Evolutionary conservation across 1,140 invertebrate genomes (phyloP), one percentile per base, ranked within the genome.

Genomic region (Halyomorpha halys): DNA sequence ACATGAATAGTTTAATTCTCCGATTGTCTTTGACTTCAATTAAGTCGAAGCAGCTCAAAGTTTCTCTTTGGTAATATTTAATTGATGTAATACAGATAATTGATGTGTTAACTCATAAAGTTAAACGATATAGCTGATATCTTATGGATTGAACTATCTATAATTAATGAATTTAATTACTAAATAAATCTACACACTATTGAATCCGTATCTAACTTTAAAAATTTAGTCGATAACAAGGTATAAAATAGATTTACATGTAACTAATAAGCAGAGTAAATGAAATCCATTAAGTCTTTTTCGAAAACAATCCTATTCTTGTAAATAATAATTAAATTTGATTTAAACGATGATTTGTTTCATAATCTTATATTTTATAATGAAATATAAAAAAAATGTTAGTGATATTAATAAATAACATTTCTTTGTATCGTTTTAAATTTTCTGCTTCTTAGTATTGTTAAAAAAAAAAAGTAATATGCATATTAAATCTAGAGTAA

Each of bases 181-280:
- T 27, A 23, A 59, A n/a, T 21, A n/a, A 25, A 59, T 23, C 23
- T 59, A 59, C 54, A 34, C 16, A 59, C 19, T 49, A 49, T 19
- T 49, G 47, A 49, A n/a, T 49, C 47, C n/a, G 54, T 27, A 59
- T 59, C 23, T 59, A 27, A 59, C 23, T 59, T 27, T 21, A 59
- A 59, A 34, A 21, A 27, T 25, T 59, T 59, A 59, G 54, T 49
- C 19, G 47, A 49, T n/a, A 21, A 59, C 54, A 34, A 59, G 54
- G 27, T 59, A 59, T 59, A 16, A 27, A 59, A 59, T 59, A 59
- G 54, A 23, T 27, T 59, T 59, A 59, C n/a, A 59, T 59, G 4
- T 59, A 59, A 27, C 47, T 49, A 49, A 49, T 49, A 49, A 49
- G 47, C 47, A 49, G 19, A 39, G 11, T 39, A 39, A 39, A 39